Evolutionary conservation across 2,888 invertebrate genomes (phyloP), one percentile per base, ranked within the genome.

Genomic region (Trissolcus japonicus): DNA sequence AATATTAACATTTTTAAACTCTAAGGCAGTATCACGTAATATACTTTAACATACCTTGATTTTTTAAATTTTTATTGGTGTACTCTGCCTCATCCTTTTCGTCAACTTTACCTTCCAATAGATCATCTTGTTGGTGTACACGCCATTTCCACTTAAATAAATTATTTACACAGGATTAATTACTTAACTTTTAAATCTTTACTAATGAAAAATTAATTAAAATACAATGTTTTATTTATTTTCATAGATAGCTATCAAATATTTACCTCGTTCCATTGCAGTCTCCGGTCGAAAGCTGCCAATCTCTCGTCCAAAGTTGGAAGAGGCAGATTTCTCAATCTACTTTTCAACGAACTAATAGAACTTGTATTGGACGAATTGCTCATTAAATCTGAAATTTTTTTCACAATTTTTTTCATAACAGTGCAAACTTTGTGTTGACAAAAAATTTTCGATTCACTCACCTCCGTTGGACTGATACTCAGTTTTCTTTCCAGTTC

Each of bases 61-160:
- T 35, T 14, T 29, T 73, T n/a, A 83, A 82, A 25, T 1, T 9
- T 1, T 35, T 35, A 1, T 9, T 35, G 2, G 11, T 9, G 11
- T 35, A 35, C 9, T 35, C 53, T 7, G 4, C 63, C 59, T 85
- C 83, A 43, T 81, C 81, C 46, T 78, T 80, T 55, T 86, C 85
- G 35, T 84, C 85, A 66, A 84, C 84, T 6, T 80, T 35, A 9
- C 35, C 35, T 35, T 35, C 35, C 9, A 35, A 35, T 35, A 35
- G 9, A 2, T 35, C 35, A 35, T 35, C 16, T 11, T 80, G 80
- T 7, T 80, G 61, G 56, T 79, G 82, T 16, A 73, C 29, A 46
- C 82, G 80, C n/a, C 80, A 79, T 48, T 83, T 81, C 1, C 77
- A 62, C 69, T 61, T 19, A n/a, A 16, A 46, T 46, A n/a, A 43